phyloP scores from a whole-genome alignment of 2,888 invertebrate genomes.

The Caenorhabditis uteleia region DNA sequence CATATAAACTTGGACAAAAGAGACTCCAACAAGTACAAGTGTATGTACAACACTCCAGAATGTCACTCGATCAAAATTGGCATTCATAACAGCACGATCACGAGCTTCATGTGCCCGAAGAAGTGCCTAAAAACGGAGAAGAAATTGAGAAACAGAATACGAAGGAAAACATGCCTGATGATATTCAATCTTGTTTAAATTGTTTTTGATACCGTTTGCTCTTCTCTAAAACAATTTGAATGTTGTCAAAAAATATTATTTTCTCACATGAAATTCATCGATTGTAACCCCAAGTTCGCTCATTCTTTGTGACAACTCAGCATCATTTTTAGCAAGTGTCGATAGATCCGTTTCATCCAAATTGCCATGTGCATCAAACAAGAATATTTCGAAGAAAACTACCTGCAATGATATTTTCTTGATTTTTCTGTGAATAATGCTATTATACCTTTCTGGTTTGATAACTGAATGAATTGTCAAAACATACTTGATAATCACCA shows the following conservation, averaged over 20 bases:
- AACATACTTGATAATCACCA: constrained; percentile 85
- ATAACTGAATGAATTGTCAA: constrained; percentile 85
- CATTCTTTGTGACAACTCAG: constrained; percentile 41
- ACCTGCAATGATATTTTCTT: too few relatives aligned
- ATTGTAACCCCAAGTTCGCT: constrained; percentile 60
- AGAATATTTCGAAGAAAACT: constrained; percentile 64
- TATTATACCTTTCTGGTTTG: constrained; percentile 83
- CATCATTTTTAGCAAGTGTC: constrained; percentile 43
- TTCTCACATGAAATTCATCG: constrained; percentile 53
- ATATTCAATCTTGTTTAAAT: constrained; percentile 60
- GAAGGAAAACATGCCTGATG: constrained; percentile 20
- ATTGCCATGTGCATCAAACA: constrained; percentile 63
- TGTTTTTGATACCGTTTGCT: constrained; percentile 57
- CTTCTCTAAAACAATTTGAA: constrained; percentile 9
- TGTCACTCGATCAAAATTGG: constrained; percentile 83
- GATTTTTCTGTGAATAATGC: too few relatives aligned
- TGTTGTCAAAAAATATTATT: not conserved
- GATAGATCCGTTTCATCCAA: constrained; percentile 58
- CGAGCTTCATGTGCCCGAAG: constrained; percentile 81
- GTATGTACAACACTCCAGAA: constrained; percentile 81
- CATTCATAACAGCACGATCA: constrained; percentile 83
- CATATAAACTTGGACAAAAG: constrained; percentile 77
- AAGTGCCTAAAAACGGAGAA: constrained; percentile 42
- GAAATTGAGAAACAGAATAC: not conserved
- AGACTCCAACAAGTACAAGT: constrained; percentile 79